Base-by-base conservation (phyloP, 2,797 vertebrate species). In the Limnodromus scolopaceus region DNA sequence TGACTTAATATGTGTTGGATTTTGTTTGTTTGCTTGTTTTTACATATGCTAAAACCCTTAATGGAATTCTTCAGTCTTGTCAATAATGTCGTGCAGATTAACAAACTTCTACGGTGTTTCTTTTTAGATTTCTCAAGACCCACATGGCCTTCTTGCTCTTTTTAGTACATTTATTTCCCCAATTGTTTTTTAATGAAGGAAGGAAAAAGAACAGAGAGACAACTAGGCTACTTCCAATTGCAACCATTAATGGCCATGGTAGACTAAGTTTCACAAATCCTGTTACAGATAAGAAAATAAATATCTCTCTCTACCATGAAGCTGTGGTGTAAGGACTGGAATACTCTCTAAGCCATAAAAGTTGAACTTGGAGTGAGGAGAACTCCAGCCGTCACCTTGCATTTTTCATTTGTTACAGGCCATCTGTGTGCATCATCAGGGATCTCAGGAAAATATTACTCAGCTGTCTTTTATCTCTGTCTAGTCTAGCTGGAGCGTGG, bases 401-500 rank as follows among this genome's bases (percentile, higher is more conserved):
- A 92, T 95, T 94, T 95, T 92, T 96, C 93, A 95, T 97, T 95
- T 92, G 94, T 94, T 96, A 94, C 80, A 94, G 96, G 78, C 92
- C 95, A 97, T 95, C 97, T 94, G 92, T 94, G 91, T 91, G 94
- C 90, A 95, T 94, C 95, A 96, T 96, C 92, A 97, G 86, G 91
- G 81, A 87, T 92, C 94, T 91, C 93, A 93, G 94, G 95, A 97
- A 97, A 97, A 89, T 97, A 93, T 97, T 96, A 94, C 84, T 96
- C 95, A 97, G 94, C 96, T 94, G 85, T 65, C 92, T 97, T 96
- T 95, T 97, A 96, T 95, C 95, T 97, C 96, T 89, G 94, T 94
- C 97, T 97, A 83, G 92, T 79, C 92, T 89, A 92, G 94, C 81
- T 92, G 84, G 71, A 95, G 86, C 68, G 72, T 93, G 94, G 93